Conservation (phyloP, 2,113 vertebrate genomes). For the Brienomyrus longianalis region DNA sequence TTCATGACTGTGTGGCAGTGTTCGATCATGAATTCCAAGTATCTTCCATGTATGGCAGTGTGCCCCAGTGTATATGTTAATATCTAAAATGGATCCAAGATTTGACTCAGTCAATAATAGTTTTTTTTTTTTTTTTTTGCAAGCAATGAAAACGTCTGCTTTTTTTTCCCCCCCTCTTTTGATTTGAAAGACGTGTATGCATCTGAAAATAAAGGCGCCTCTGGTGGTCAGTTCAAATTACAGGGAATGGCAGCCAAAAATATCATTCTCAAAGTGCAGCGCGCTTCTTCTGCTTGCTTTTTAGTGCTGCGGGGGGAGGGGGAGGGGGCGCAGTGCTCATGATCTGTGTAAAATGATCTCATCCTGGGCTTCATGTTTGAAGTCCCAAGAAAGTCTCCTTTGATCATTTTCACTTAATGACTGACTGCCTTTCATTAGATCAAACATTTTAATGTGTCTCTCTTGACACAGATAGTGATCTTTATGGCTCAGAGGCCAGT, state of each 20-base stretch:
- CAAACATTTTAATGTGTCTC: slow-evolving; percentile 43
- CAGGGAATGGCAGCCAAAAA: slow-evolving; percentile 40
- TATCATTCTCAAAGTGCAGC: slow-evolving; percentile 35
- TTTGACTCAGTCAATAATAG: background rate
- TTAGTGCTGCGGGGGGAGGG: slow-evolving; percentile 15
- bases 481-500: slow-evolving; percentile 36
- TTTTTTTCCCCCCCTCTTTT: background rate
- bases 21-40: background rate
- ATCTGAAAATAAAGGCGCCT: slow-evolving; percentile 34
- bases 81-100: background rate
- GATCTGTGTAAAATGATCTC: slow-evolving; percentile 56
- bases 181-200: slow-evolving; percentile 22
- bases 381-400: slow-evolving; percentile 61
- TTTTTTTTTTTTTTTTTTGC: slow-evolving; percentile 14
- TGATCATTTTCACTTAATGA: slow-evolving; percentile 60
- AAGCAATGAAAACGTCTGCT: background rate
- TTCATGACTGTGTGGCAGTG: background rate
- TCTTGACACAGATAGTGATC: slow-evolving; percentile 43
- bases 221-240: slow-evolving; percentile 34
- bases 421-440: slow-evolving; percentile 60
- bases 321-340: slow-evolving; percentile 34
- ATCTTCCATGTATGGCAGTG: background rate
- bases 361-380: slow-evolving; percentile 64
- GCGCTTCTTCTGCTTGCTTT: slow-evolving; percentile 19
- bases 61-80: background rate